A percentile compares a stretch with the other conserved stretches of the same genome.
Evolutionary conservation across 1,140 invertebrate genomes (phyloP).

Genomic region (Aphaenogaster floridana): DNA sequence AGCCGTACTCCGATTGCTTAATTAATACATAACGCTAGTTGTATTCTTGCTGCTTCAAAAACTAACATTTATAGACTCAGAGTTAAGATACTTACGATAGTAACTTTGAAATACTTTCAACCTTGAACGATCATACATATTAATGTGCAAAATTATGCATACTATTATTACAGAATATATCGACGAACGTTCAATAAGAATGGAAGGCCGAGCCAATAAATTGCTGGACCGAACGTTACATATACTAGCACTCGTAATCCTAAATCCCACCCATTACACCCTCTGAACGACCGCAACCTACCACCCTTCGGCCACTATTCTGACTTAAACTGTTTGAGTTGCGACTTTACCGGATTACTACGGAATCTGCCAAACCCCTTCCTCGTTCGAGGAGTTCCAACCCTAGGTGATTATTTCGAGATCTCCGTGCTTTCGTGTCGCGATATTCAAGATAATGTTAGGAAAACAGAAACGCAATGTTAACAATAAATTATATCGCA

Average conservation of each 20-base stretch:
- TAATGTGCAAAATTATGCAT: conserved; percentile 61
- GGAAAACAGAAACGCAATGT: neutral
- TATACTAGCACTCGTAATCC: conserved; percentile 68
- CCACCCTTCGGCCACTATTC: conserved; percentile 74
- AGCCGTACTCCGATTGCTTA: neutral
- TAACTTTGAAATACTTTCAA: conserved; percentile 11
- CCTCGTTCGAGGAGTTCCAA: conserved; percentile 66
- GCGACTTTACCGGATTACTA: conserved; percentile 84
- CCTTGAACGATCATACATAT: conserved; percentile 22
- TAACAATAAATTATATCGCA: neutral
- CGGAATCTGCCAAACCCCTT: conserved; percentile 78
- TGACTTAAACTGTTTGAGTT: conserved; percentile 85
- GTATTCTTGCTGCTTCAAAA: neutral
- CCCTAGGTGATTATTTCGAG: conserved; percentile 78
- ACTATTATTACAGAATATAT: conserved; percentile 48
- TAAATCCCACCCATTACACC: conserved; percentile 79
- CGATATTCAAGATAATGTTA: conserved; percentile 22
- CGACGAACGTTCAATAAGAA: neutral
- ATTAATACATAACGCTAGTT: neutral
- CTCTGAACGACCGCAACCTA: conserved; percentile 70
- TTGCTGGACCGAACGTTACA: conserved; percentile 78
- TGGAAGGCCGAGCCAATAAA: conserved; percentile 63
- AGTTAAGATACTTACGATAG: conserved; percentile 11
- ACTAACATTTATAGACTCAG: neutral
- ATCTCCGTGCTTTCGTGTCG: conserved; percentile 58